Base-by-base conservation (phyloP, 2,113 vertebrate species). In the Trinectes maculatus region DNA sequence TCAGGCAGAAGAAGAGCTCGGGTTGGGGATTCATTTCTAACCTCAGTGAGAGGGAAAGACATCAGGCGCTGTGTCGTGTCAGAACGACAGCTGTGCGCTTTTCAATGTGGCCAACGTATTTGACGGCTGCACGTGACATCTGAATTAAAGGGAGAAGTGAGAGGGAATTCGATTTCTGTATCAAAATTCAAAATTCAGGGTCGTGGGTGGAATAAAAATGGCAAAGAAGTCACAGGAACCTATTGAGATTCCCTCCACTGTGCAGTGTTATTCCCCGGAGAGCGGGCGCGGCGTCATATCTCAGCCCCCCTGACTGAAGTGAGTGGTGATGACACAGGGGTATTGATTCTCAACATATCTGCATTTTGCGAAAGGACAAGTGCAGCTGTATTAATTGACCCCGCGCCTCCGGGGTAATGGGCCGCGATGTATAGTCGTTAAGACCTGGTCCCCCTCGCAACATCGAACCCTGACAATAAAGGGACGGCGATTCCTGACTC, bases 271-370 rank as follows among this genome's bases (percentile, higher is more conserved):
- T 49, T 74, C 60, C 54, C 43, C 0, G 24, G 69, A 71, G 78
- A 60, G 70, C 36, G 59, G 47, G 49, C 62, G 16, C 16, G 28
- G 62, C 61, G 67, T 84, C 86, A 88, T 86, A 77, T 84, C 71
- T 64, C 52, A 58, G 66, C 40, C 39, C 0, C 8, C 33, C 24
- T 77, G 79, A 89, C 75, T 79, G 74, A 88, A 88, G 82, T 73
- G 58, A 89, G 80, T 80, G 73, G 68, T 64, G 80, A 82, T 90
- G 89, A 89, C 83, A 84, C 79, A 46, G 68, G 39, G 36, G 36
- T 80, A 91, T 91, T 40, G 89, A 92, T 90, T 75, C 74, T 42
- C 21, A 53, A 63, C 77, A 84, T 67, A 82, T 85, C 86, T 88
- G 85, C 87, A 89, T 90, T 80, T 69, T 77, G 47, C 65, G 62